Base-by-base conservation (phyloP, 2,797 vertebrate genomes). In the Hafferia zeledoni region DNA sequence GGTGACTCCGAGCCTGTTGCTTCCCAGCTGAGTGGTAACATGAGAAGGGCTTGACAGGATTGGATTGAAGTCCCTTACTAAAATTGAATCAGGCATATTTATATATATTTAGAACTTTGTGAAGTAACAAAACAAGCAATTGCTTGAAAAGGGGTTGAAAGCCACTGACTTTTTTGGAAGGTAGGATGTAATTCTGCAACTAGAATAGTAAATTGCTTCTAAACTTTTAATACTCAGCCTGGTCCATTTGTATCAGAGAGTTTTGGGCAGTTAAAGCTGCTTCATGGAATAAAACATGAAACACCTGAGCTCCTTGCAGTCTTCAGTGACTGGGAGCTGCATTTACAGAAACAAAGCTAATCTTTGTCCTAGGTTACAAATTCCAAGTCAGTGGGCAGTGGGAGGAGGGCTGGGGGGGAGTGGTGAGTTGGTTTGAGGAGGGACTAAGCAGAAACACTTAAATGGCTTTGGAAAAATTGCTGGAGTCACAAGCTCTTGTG, bases 331-430 rank as follows among this genome's bases (percentile, higher is more conserved):
- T 67, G 22, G 80, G 74, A 95, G n/a, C 83, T 90, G 71, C 17
- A 1, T 44, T 35, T n/a, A 64, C 75, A 60, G 88, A 87, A 94
- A 95, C 90, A 94, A 93, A 87, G 86, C 87, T 94, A 86, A 87
- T 85, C 93, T 95, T 94, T 94, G 81, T 93, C 87, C 92, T 33
- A 37, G 74, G 93, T 80, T 88, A 49, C 53, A 95, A 89, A 93
- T 90, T 67, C 70, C 70, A 88, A 67, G 68, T 47, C 2, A 3
- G 55, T 68, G 70, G 72, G 46, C 19, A 63, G 80, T 30, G 37
- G 25, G 13, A 19, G 67, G 70, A 11, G 18, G 31, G 15, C 5
- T 17, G 17, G 35, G 70, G 70, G 46, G 68, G 31, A 80, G 69
- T 12, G 61, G 64, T 75, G 74, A 95, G 41, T 60, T 89, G 75